A percentile compares a stretch with the other conserved stretches of the same genome.
phyloP scores from a whole-genome alignment of 92 coral and sea anemone species.

The Epizoanthus ramosus region DNA sequence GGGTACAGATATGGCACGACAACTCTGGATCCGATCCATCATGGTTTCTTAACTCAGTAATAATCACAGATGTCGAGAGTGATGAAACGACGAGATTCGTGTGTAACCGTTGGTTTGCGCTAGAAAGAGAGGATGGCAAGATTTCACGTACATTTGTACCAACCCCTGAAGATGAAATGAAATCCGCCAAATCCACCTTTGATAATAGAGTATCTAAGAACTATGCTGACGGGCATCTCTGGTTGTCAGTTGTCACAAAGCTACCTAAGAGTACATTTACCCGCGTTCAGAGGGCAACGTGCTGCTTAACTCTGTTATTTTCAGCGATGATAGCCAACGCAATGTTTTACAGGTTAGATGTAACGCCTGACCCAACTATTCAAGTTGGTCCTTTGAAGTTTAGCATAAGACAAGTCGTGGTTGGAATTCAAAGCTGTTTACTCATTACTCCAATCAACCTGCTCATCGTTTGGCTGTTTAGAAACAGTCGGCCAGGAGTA shows the following conservation, averaged over 20 bases:
- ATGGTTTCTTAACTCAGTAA: constrained; percentile 46
- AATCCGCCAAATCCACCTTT: constrained; percentile 21
- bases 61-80: constrained; percentile 25
- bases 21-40: constrained; percentile 41
- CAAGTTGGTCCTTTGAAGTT: constrained; percentile 49
- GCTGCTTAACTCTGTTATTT: constrained; percentile 46
- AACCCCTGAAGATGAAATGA: constrained; percentile 38
- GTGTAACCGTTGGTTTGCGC: constrained; percentile 52
- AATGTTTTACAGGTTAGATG: constrained; percentile 44
- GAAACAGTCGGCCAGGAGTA: constrained; percentile 29
- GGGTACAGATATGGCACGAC: constrained; percentile 48
- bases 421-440: constrained; percentile 46
- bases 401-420: constrained; percentile 36
- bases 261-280: constrained; percentile 53
- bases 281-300: constrained; percentile 53
- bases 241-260: constrained; percentile 55
- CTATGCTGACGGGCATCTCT: constrained; percentile 52
- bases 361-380: constrained; percentile 27
- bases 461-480: constrained; percentile 44
- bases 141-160: constrained; percentile 37
- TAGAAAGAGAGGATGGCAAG: constrained; percentile 42
- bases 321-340: constrained; percentile 58
- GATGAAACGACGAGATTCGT: constrained; percentile 29
- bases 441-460: constrained; percentile 45
- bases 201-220: constrained; percentile 30